Evolutionary conservation across 2,113 vertebrate genomes (phyloP), one percentile per base, ranked within the genome.

Genomic region (Anarrhichthys ocellatus): DNA sequence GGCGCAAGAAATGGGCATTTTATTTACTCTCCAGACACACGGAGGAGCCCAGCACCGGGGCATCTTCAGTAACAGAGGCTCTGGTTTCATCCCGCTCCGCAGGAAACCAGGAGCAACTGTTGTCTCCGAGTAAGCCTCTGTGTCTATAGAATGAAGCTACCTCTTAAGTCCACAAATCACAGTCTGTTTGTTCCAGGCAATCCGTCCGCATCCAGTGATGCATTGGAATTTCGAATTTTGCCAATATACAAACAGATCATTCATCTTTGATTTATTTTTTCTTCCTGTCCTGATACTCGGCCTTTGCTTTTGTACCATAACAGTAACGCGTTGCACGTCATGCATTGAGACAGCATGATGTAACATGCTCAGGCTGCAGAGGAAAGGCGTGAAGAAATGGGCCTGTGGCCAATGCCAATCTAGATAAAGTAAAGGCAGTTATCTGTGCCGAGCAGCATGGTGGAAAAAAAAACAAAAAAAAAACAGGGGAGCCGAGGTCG

Each of bases 1-100:
- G 85, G 71, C 85, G 74, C 69, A 84, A 88, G 68, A 89, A 84
- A 87, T 69, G 54, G 71, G 59, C 62, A 81, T 87, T 86, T 80
- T 88, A 81, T 90, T 80, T 84, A 88, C 61, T 74, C 38, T 24
- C 54, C 68, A 78, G 80, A 83, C 80, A 83, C 38, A 42, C 73
- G 76, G 87, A 5, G 20, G 40, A 87, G 73, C 52, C 72, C 10
- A 38, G 61, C 63, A 46, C 52, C 24, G 22, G n/a, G 76, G 38
- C 80, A 83, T 73, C 80, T 77, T 88, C 80, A 75, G 50, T 46
- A 71, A 85, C 42, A 86, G 78, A 80, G 58, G 85, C 81, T 82
- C 36, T 64, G 67, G 85, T 87, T 85, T 82, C 73, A 81, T 88
- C 84, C 36, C 59, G 61, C 80, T 77, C 73, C 62, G 72, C 65